Evolutionary conservation across 2,888 invertebrate genomes (phyloP).

Genomic region (Psylliodes chrysocephalus): DNA sequence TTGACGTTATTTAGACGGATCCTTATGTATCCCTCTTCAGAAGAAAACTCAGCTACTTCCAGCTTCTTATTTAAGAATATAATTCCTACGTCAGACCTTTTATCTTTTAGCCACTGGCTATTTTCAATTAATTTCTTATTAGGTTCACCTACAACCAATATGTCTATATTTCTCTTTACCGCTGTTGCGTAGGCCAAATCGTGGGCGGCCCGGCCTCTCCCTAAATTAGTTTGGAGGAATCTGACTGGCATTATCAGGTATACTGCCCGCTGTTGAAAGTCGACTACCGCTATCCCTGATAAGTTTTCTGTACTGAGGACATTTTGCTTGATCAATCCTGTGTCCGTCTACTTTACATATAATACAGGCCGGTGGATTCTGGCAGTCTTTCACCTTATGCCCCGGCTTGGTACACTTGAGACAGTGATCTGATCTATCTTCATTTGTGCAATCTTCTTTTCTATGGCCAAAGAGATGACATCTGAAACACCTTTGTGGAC

Average conservation of each 20-base stretch:
- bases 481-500: slow-evolving; percentile 14
- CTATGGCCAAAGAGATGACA: slow-evolving; percentile 20
- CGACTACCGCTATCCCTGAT: not conserved
- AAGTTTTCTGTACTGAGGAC: slow-evolving; percentile 6
- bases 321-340: slow-evolving; percentile 17
- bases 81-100: not conserved
- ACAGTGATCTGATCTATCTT: not conserved
- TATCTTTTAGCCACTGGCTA: not conserved
- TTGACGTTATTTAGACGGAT: no score
- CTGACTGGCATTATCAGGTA: not conserved
- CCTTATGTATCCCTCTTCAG: not conserved
- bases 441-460: not conserved
- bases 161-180: not conserved
- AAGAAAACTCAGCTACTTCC: not conserved
- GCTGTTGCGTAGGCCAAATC: not conserved
- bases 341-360: not conserved
- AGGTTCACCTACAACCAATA: not conserved
- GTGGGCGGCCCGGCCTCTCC: not conserved
- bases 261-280: not conserved
- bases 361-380: not conserved
- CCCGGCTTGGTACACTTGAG: slow-evolving; percentile 6
- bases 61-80: not conserved
- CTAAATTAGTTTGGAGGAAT: not conserved
- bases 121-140: not conserved
- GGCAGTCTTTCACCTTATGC: slow-evolving; percentile 6